These are phyloP conservation scores for Aplocera efformata DNA, from an alignment of 2,888 invertebrate species.

Conservation along the genomic window DNA sequence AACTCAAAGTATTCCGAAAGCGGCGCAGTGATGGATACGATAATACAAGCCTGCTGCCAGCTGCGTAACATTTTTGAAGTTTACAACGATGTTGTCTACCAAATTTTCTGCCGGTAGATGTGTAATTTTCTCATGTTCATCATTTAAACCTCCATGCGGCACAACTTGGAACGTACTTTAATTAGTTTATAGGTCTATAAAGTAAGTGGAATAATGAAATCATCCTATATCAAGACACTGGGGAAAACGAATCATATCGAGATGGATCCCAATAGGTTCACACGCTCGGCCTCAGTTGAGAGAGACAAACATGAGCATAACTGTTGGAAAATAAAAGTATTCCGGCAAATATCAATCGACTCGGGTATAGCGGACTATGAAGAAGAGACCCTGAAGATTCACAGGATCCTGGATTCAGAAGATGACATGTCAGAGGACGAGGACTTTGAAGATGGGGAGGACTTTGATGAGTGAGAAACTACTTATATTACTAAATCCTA, in stretches of 20 bases:
- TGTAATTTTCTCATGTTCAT: neutral
- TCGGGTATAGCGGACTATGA: slow-evolving; percentile 48
- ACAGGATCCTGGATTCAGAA: slow-evolving; percentile 36
- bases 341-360: slow-evolving; percentile 42
- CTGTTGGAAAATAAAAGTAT: slow-evolving; percentile 23
- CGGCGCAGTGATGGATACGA: slow-evolving; percentile 12
- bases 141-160: slow-evolving; percentile 11
- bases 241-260: slow-evolving; percentile 35
- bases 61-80: slow-evolving; percentile 19
- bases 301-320: slow-evolving; percentile 26
- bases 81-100: slow-evolving; percentile 11
- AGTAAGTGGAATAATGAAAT: slow-evolving; percentile 20
- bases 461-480: slow-evolving; percentile 45
- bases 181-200: slow-evolving; percentile 11
- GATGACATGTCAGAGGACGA: slow-evolving; percentile 48
- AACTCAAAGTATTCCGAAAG: slow-evolving; percentile 3
- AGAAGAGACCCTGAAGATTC: slow-evolving; percentile 25
- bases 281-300: slow-evolving; percentile 36
- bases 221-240: slow-evolving; percentile 39
- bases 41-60: slow-evolving; percentile 12
- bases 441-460: slow-evolving; percentile 34
- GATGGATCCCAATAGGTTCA: slow-evolving; percentile 37
- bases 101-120: slow-evolving; percentile 5
- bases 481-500: too few relatives aligned
- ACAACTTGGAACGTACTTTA: slow-evolving; percentile 11